These are phyloP conservation scores for Craterocephalus amniculus DNA, from an alignment of 2,797 vertebrate species.

Conservation along the genomic window DNA sequence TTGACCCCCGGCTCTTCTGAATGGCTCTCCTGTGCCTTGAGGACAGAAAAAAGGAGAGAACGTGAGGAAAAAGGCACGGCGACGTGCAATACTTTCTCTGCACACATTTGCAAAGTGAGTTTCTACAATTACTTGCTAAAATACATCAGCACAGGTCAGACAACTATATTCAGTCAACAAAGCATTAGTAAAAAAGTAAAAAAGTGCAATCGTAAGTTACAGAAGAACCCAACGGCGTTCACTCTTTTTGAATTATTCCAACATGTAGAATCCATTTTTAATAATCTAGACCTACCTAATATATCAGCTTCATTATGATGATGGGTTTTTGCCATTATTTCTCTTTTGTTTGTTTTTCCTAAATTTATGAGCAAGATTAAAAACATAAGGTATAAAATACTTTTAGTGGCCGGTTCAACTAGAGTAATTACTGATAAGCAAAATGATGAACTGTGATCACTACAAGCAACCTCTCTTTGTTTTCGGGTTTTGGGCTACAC, in stretches of 20 bases:
- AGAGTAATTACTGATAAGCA: no score
- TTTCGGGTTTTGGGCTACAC: no score
- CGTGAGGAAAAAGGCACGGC: constrained; percentile 14
- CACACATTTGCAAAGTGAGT: background rate
- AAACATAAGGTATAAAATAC: no score
- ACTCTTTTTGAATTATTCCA: background rate
- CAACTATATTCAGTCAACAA: background rate
- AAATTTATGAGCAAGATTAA: background rate
- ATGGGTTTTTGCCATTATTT: no score
- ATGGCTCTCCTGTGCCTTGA: constrained; percentile 84
- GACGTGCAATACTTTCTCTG: background rate
- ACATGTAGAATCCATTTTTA: no score
- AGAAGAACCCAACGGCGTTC: no score
- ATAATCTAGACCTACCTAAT: no score
- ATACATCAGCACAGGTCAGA: background rate
- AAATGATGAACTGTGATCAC: background rate
- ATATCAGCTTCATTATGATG: background rate
- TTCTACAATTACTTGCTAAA: background rate
- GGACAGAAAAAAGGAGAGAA: constrained; percentile 13
- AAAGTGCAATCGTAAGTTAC: background rate
- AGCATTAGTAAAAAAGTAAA: no score
- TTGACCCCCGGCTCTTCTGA: constrained; percentile 82
- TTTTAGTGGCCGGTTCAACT: no score
- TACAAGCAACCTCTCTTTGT: background rate
- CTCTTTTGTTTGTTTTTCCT: background rate